Evolutionary conservation across 1,140 invertebrate genomes (phyloP).

Genomic region (Saccostrea glomerata): DNA sequence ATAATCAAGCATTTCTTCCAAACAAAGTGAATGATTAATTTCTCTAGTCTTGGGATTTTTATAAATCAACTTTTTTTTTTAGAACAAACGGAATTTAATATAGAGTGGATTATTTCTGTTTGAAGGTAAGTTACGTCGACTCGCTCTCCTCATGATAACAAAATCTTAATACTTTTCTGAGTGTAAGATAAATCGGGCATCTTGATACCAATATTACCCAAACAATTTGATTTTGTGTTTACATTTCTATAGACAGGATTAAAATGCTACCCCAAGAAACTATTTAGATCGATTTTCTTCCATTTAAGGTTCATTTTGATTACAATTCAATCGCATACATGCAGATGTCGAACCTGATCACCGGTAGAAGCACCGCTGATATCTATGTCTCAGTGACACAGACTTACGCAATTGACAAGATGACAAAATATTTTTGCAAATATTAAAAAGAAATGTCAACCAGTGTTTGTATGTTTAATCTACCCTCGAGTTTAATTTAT

Average conservation of each 20-base stretch:
- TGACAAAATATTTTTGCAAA: constrained; percentile 37
- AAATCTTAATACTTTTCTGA: constrained; percentile 33
- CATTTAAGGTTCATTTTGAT: constrained; percentile 37
- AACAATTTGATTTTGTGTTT: constrained; percentile 37
- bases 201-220: constrained; percentile 38
- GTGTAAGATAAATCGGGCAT: constrained; percentile 34
- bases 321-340: constrained; percentile 29
- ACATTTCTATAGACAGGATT: constrained; percentile 22
- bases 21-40: constrained; percentile 34
- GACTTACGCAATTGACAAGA: constrained; percentile 34
- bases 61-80: constrained; percentile 23
- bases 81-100: constrained; percentile 29
- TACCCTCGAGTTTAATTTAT: constrained; percentile 28
- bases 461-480: constrained; percentile 29
- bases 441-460: constrained; percentile 30
- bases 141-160: background rate
- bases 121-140: constrained; percentile 8
- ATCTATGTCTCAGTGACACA: constrained; percentile 24
- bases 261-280: constrained; percentile 27
- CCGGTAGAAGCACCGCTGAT: background rate
- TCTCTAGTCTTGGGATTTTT: constrained; percentile 23
- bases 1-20: background rate
- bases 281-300: constrained; percentile 28
- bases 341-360: background rate
- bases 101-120: constrained; percentile 14